Conservation (phyloP, 2,888 invertebrate genomes). For the Aethes cnicana region DNA sequence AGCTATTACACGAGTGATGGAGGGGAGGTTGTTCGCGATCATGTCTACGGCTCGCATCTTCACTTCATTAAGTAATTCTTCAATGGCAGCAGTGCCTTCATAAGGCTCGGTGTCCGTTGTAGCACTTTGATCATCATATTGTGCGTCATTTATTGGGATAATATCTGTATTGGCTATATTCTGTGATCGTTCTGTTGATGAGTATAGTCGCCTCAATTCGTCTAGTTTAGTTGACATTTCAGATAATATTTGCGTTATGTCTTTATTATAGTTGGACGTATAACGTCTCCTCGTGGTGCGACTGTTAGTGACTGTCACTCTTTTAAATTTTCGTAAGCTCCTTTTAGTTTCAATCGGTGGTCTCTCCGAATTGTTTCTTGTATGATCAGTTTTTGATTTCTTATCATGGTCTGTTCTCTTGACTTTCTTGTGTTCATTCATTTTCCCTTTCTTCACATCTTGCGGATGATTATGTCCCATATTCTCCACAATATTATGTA, state of each 20-base stretch:
- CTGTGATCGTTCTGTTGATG: neutral
- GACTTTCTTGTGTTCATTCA: neutral
- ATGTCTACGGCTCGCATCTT: constrained; percentile 52
- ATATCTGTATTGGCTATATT: neutral
- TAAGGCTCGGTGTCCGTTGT: constrained; percentile 4
- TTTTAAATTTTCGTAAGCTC: too few species aligned
- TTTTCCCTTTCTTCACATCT: neutral
- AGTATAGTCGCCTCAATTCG: neutral
- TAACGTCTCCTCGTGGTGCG: neutral
- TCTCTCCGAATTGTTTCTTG: neutral
- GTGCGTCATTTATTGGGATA: neutral
- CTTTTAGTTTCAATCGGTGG: constrained; percentile 1
- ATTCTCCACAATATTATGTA: neutral
- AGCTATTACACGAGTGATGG: constrained; percentile 44
- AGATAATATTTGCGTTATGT: neutral
- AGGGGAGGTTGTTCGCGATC: constrained; percentile 45
- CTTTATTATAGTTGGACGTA: neutral
- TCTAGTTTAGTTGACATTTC: constrained; percentile 10
- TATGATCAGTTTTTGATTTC: neutral
- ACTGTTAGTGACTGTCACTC: too few species aligned
- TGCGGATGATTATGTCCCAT: neutral
- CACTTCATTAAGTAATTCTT: constrained; percentile 53
- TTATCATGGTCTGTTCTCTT: neutral
- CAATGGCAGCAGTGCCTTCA: constrained; percentile 51
- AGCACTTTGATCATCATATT: neutral